Evolutionary conservation across 2,113 vertebrate genomes (phyloP).

Genomic region (Bubo blakistoni): DNA sequence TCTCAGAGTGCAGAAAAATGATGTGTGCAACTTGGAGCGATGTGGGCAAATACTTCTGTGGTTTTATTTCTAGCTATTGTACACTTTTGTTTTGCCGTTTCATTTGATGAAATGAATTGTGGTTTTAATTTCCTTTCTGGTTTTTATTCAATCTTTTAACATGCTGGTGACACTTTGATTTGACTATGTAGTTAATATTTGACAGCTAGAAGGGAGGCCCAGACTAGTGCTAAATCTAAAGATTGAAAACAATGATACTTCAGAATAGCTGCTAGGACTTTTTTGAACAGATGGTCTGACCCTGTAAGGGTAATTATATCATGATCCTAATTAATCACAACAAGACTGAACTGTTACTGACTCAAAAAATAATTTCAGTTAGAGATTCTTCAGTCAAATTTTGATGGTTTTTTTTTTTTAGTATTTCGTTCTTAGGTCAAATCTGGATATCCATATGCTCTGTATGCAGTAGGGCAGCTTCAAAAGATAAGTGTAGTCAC

Average conservation of each 20-base stretch:
- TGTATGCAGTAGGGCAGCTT: neutral
- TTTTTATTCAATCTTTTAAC: neutral
- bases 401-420: neutral
- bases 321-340: conserved; percentile 1
- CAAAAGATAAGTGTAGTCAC: neutral
- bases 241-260: neutral
- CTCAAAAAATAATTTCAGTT: neutral
- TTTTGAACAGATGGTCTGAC: neutral
- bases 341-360: neutral
- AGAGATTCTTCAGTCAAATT: neutral
- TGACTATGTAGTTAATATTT: neutral
- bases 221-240: neutral
- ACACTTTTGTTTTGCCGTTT: neutral
- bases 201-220: neutral
- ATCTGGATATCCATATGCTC: neutral
- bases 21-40: neutral
- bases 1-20: neutral
- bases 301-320: neutral
- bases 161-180: neutral
- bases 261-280: neutral
- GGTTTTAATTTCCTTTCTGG: neutral
- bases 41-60: neutral
- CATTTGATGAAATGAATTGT: neutral
- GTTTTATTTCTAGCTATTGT: neutral
- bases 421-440: neutral